Percentiles rank a stretch among this genome's conserved stretches.
Evolutionary conservation across 2,113 vertebrate species (phyloP).

Genomic region (Theristicus caerulescens): DNA sequence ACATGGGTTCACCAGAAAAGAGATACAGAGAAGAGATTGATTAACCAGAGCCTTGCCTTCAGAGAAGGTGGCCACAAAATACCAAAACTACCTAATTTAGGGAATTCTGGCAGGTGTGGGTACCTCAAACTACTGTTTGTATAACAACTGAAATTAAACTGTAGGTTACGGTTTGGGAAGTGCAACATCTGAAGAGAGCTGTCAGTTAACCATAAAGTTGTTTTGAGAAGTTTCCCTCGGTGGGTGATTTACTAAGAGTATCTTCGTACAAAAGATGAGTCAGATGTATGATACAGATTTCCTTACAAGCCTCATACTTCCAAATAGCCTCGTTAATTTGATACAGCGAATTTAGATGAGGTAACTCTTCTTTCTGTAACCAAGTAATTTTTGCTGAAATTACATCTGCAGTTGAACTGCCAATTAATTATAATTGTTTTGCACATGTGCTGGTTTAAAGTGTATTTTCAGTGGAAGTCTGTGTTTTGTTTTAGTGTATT

Average conservation of each 20-base stretch:
- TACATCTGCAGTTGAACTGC: background rate
- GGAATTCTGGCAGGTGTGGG: background rate
- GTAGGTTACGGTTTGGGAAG: background rate
- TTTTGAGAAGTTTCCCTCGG: background rate
- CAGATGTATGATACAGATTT: background rate
- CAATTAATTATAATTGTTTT: background rate
- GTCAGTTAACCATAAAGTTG: background rate
- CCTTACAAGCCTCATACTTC: background rate
- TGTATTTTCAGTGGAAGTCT: background rate
- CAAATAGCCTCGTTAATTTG: background rate
- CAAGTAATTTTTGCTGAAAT: slow-evolving; percentile 26
- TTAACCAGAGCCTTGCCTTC: background rate
- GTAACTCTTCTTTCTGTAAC: background rate
- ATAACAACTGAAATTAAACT: background rate
- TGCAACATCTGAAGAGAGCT: background rate
- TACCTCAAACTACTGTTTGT: background rate
- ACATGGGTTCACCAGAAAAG: too few species aligned
- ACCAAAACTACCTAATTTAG: background rate
- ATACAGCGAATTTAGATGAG: background rate
- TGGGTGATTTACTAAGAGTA: background rate
- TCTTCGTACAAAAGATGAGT: background rate
- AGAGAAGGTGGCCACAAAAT: background rate
- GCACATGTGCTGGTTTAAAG: background rate
- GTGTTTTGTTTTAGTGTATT: background rate
- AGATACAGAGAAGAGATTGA: background rate